Conservation (phyloP, 2,797 vertebrate species). For the Squalus acanthias region DNA sequence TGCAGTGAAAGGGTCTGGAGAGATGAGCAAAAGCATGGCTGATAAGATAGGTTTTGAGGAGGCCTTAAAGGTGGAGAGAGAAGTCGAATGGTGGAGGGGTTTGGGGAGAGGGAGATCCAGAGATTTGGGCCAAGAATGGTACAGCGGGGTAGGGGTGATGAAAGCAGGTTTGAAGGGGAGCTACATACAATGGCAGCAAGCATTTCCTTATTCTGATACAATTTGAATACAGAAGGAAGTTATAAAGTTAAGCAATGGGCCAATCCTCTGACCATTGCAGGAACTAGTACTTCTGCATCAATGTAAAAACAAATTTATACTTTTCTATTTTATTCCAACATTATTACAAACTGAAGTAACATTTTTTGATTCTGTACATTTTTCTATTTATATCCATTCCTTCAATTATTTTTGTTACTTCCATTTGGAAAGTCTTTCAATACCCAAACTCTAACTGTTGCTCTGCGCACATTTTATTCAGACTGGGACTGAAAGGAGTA, state of each 20-base stretch:
- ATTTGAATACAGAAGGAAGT: not conserved
- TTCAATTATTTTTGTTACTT: not conserved
- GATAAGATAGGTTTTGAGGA: not conserved
- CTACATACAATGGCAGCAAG: not conserved
- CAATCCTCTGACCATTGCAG: not conserved
- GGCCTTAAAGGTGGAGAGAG: no score
- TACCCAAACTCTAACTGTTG: not conserved
- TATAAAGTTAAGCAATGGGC: not conserved
- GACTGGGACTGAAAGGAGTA: not conserved
- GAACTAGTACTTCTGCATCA: not conserved
- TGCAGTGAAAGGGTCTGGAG: no score
- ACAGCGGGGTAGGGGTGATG: not conserved
- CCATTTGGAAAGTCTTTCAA: not conserved
- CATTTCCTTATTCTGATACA: not conserved
- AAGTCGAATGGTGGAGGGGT: not conserved
- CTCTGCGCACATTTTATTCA: not conserved
- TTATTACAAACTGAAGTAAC: not conserved
- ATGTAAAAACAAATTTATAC: not conserved
- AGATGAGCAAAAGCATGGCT: not conserved
- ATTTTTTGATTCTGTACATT: not conserved
- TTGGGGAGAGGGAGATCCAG: not conserved
- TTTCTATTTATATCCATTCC: not conserved
- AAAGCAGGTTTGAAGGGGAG: not conserved
- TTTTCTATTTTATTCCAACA: not conserved
- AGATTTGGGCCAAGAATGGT: not conserved